Evolutionary conservation across 92 coral and sea anemone species (phyloP), one percentile per base, ranked within the genome.

Genomic region (Galaxea fascicularis): DNA sequence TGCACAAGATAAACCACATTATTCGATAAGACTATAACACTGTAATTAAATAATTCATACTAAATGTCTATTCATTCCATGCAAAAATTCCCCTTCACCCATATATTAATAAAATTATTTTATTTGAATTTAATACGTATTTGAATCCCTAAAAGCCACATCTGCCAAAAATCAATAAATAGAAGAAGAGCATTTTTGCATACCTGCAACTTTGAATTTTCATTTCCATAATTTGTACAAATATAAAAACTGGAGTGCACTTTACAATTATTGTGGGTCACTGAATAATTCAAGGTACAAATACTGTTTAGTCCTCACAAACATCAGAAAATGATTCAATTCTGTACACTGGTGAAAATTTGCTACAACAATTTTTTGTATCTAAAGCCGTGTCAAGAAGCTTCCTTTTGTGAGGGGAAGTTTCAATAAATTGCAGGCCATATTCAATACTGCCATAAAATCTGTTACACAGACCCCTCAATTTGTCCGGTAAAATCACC

Each of bases 211-310:
- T 8, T 57, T 76, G 39, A 77, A 18, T 78, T 77, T 8, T 22
- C 44, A 73, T 11, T 77, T 25, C 5, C 18, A 28, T 63, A 25
- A 63, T 62, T 77, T 62, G 71, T 78, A 64, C 72, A 78, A 26
- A 62, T 45, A 63, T 60, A 77, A 78, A 78, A 45, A 52, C 82
- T 46, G 20, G 70, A 13, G 31, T 13, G 8, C 6, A 20, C 30
- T 31, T 67, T 30, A 31, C 73, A 67, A 35, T 35, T n/a, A 16
- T 30, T 12, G 10, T 17, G 51, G 25, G 20, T 35, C 49, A 67
- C 31, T 4, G 5, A 28, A 27, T 0, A 14, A 11, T 29, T 65
- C 45, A 28, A 65, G 12, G 30, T 65, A 29, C 41, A 27, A 27
- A 65, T 65, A 15, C 71, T 14, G 30, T 65, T 65, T 22, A 1